phyloP scores from a whole-genome alignment of 2,113 vertebrate genomes.

The Charadrius vociferus region DNA sequence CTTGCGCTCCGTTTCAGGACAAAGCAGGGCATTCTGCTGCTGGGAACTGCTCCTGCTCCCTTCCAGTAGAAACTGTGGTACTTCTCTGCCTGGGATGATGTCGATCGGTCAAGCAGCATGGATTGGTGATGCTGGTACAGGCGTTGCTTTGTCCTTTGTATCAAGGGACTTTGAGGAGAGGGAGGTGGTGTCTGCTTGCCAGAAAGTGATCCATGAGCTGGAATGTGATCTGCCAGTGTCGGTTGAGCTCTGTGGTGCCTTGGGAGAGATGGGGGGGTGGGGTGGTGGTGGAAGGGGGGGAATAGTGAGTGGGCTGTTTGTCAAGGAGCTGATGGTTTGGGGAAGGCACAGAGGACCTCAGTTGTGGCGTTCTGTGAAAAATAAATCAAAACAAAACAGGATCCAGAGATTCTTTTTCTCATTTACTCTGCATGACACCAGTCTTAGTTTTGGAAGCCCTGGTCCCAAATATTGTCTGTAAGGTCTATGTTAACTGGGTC shows the following conservation, averaged over 20 bases:
- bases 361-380: background rate
- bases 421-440: background rate
- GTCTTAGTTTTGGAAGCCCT: background rate
- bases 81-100: slow-evolving; percentile 16
- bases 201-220: background rate
- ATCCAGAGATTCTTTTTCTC: background rate
- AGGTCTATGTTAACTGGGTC: background rate
- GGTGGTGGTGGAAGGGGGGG: no score
- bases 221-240: background rate
- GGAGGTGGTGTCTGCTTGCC: background rate
- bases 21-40: slow-evolving; percentile 55
- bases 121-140: background rate
- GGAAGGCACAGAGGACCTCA: background rate
- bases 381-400: background rate
- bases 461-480: background rate
- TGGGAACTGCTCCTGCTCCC: background rate
- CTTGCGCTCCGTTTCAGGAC: background rate
- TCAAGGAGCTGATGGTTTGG: background rate
- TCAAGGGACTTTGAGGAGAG: background rate
- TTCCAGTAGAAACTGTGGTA: background rate
- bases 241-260: background rate
- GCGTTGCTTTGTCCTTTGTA: slow-evolving; percentile 30
- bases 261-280: no score
- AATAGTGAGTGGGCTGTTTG: background rate
- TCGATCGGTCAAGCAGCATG: background rate